Evolutionary conservation across 2,797 vertebrate genomes (phyloP).

Genomic region (Ibycter americanus): DNA sequence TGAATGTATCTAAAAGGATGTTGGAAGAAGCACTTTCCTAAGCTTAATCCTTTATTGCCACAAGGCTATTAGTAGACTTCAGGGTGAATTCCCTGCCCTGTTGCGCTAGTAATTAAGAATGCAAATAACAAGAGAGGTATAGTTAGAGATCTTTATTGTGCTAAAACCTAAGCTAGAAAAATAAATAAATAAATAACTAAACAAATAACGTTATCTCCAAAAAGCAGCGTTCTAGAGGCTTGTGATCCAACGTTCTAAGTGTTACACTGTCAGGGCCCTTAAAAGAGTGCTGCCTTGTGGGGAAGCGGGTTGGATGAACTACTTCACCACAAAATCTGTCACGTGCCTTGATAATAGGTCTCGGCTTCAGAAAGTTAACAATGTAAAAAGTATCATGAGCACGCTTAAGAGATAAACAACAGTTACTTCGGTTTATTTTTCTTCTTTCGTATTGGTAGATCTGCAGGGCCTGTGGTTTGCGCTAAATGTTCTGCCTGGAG

Average conservation of each 20-base stretch:
- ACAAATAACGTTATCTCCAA: background rate
- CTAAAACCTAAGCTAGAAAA: background rate
- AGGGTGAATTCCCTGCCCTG: background rate
- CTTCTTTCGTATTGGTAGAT: background rate
- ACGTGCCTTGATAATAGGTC: background rate
- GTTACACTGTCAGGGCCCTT: background rate
- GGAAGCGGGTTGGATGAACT: background rate
- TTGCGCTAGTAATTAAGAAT: background rate
- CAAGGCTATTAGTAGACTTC: background rate
- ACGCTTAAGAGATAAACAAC: background rate
- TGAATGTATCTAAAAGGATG: background rate
- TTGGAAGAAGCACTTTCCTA: background rate
- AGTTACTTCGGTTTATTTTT: background rate
- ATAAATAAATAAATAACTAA: background rate
- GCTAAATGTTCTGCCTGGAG: background rate
- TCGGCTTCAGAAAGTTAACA: background rate
- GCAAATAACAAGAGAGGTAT: background rate
- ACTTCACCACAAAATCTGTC: background rate
- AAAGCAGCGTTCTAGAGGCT: accelerated
- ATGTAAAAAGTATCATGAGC: background rate
- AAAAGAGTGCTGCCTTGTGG: background rate
- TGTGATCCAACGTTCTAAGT: background rate
- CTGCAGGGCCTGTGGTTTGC: background rate
- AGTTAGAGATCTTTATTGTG: background rate
- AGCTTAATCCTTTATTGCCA: background rate